Percentiles rank a stretch among this genome's conserved stretches.
These are phyloP conservation scores for Etheostoma spectabile DNA, from an alignment of 2,113 vertebrate genomes.

Conservation along the genomic window DNA sequence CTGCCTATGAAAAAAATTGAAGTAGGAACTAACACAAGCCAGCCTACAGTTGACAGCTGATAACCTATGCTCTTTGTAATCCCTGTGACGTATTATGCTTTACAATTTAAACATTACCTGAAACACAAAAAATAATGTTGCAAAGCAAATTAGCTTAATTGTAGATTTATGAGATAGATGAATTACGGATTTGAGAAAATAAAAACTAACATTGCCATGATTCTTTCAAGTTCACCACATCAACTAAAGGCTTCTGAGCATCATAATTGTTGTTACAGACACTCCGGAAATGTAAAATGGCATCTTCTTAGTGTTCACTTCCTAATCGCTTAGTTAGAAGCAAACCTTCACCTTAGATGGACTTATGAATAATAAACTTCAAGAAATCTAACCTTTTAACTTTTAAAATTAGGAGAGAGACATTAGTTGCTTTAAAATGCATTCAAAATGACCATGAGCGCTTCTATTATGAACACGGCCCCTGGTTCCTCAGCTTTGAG, in stretches of 20 bases:
- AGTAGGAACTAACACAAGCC: neutral
- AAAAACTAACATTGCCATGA: neutral
- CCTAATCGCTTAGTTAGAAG: slow-evolving; percentile 13
- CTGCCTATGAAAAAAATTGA: neutral
- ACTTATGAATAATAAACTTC: slow-evolving; percentile 4
- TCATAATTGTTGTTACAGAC: neutral
- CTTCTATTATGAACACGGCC: slow-evolving; percentile 40
- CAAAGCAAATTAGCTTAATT: neutral
- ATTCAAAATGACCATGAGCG: slow-evolving; percentile 56
- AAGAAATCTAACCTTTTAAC: slow-evolving; percentile 32
- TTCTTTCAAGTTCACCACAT: neutral
- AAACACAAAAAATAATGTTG: neutral
- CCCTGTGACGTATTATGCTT: neutral
- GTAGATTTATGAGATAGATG: neutral
- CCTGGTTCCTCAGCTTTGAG: slow-evolving; percentile 42
- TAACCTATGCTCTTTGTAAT: neutral
- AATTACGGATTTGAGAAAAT: neutral
- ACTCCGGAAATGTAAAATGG: slow-evolving; percentile 9
- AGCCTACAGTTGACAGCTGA: neutral
- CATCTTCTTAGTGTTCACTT: slow-evolving; percentile 11
- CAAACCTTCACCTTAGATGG: slow-evolving; percentile 9
- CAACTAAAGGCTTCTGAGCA: neutral
- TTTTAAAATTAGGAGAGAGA: slow-evolving; percentile 25
- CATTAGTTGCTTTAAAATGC: slow-evolving; percentile 41
- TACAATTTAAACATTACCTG: neutral